These are phyloP conservation scores for Phoeniculus purpureus DNA, from an alignment of 2,797 vertebrate species.

Conservation along the genomic window DNA sequence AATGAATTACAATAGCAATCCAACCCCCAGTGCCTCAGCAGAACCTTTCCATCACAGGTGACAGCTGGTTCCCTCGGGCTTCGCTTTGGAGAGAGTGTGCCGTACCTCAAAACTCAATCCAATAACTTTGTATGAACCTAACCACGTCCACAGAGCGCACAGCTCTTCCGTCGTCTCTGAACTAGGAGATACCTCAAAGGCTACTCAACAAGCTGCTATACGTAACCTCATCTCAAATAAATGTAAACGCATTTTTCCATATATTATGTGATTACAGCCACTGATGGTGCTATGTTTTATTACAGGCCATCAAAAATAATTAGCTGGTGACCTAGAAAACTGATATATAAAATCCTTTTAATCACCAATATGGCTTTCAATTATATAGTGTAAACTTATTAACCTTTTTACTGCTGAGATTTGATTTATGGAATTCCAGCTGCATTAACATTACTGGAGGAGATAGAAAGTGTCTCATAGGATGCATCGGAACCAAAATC, in stretches of 20 bases:
- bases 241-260: constrained; percentile 39
- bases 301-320: constrained; percentile 80
- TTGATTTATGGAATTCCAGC: constrained; percentile 80
- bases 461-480: constrained; percentile 65
- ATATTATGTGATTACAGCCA: constrained; percentile 64
- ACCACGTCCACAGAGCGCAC: background rate
- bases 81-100: background rate
- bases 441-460: constrained; percentile 69
- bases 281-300: constrained; percentile 72
- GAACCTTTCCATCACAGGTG: constrained; percentile 65
- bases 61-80: constrained; percentile 51
- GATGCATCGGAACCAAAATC: constrained; percentile 61
- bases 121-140: constrained; percentile 26
- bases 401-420: constrained; percentile 82
- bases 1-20: constrained; percentile 69
- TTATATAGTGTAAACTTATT: constrained; percentile 82
- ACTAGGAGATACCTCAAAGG: constrained; percentile 13
- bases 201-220: constrained; percentile 8
- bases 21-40: background rate
- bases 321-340: constrained; percentile 82
- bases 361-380: constrained; percentile 84
- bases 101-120: constrained; percentile 47
- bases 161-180: background rate
- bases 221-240: constrained; percentile 30
- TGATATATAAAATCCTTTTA: constrained; percentile 82